Base-by-base conservation (phyloP, 2,888 invertebrate genomes). In the Graphium colonna region DNA sequence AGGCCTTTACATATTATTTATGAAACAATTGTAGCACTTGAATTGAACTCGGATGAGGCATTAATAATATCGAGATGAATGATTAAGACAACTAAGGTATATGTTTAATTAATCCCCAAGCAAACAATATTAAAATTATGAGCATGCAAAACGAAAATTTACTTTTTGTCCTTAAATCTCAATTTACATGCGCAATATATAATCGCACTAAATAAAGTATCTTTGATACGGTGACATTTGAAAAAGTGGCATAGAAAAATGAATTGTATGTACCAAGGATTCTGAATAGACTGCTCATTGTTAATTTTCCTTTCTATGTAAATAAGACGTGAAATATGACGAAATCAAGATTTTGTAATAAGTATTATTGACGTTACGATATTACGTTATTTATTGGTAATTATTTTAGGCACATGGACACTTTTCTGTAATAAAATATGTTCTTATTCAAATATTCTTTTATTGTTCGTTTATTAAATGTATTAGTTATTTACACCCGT, bases 321-420 rank as follows among this genome's bases (percentile, higher is more conserved):
- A 55, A 56, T 63, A 60, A 58, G 49, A 65, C 61, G 61, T 58
- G 57, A 61, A 48, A 58, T 59, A 47, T 55, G 9, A 1, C n/a
- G 36, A 36, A 4, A 36, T 36, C 1, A 36, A 56, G 53, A 38
- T 55, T 55, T 56, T 57, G 51, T 60, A 59, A 52, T 57, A 58
- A 66, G 65, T 73, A 68, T 67, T 66, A 67, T 71, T 68, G 62
- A 61, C 61, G 66, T 71, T 74, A 64, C 31, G 26, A 65, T 67
- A 71, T 69, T 71, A 72, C 82, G 80, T 83, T 84, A 82, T 82
- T 80, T 84, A 84, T 86, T 86, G 83, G 77, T 85, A 82, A 78
- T 77, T 82, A 75, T 73, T 77, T 77, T 79, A 77, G 75, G 71
- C 78, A 77, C 71, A 69, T 77, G 73, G 74, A 75, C 71, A 73